Base-by-base conservation (phyloP, 2,113 vertebrate species). In the Trochalopteron elliotii region DNA sequence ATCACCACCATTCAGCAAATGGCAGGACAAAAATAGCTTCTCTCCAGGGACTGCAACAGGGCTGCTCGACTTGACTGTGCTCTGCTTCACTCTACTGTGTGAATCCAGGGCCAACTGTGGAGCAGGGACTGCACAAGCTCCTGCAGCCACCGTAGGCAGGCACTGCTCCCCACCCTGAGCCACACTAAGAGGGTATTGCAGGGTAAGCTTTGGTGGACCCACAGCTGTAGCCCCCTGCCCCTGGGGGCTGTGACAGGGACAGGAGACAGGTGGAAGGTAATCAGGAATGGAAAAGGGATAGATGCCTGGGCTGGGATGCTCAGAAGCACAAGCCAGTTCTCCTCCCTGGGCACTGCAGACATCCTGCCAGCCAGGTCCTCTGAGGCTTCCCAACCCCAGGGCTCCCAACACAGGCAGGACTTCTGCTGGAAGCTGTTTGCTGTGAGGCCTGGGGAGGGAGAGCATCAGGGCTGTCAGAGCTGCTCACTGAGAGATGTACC, bases 11-110 rank as follows among this genome's bases (percentile, higher is more conserved):
- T 64, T 93, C 27, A 5, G 82, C 92, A 93, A 90, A 92, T 0
- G 9, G 86, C 33, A 87, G 55, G 42, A 89, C 81, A 57, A 83
- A 97, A 97, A 96, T 94, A 97, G 80, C 89, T 69, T 40, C 52
- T 96, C 85, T 90, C 70, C 24, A 44, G 79, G 56, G 87, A 49
- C 89, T 96, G 87, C 87, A 95, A 94, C 63, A 53, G 70, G 72
- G 45, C 52, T 68, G 53, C 31, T 77, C 15, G 0, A 21, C 27
- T 80, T 13, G 2, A 20, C 47, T 80, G 37, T 57, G 85, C 25
- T 84, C 44, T 49, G 47, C 64, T 82, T 63, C 18, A 5, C 10
- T 64, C 47, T 52, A 1, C 55, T 40, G 42, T 1, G 2, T 37
- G 56, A 74, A 65, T 21, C 12, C 44, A n/a, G 52, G 60, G 15